Evolutionary conservation across 2,888 invertebrate species (phyloP), one percentile per base, ranked within the genome.

Genomic region (Pseudanteris insignis): DNA sequence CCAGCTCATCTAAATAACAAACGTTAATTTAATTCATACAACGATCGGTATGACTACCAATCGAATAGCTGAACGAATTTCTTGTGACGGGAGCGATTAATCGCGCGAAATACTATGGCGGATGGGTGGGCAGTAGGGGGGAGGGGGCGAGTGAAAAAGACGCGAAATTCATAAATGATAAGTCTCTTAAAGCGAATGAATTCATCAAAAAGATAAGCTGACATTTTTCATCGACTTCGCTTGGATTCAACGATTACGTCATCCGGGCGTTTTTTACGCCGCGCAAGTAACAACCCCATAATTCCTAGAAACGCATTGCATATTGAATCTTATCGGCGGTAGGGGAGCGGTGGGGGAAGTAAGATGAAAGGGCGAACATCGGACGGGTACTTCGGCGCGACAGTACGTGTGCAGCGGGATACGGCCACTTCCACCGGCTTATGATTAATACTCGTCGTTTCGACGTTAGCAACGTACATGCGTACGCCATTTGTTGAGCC

Each of bases 361-460:
- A 58, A 54, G 53, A 58, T 40, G 63, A 58, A 53, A 58, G 57
- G 62, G 46, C 47, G 47, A 48, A 58, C 51, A 62, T 55, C 59
- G 62, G 58, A 48, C 60, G 54, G 33, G 58, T 58, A 46, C 51
- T 62, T 61, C 51, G 55, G 62, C 55, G 53, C 28, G 47, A 47
- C 57, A 55, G 57, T 51, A 55, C 59, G 34, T 40, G 59, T 59
- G 41, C 59, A 63, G 65, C 61, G 60, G 62, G 58, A 69, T 53
- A 50, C 59, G 12, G 37, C 65, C 47, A 60, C 48, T 63, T 37
- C 46, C 43, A 40, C 40, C 25, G 55, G 37, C 64, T 58, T 48
- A 55, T 69, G 70, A 70, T 70, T 71, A 67, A 71, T 69, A 65
- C 55, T 32, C 61, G 47, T 60, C 57, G 67, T 67, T 67, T 25